phyloP scores from a whole-genome alignment of 2,888 invertebrate species.

The Drosophila seclusa region DNA sequence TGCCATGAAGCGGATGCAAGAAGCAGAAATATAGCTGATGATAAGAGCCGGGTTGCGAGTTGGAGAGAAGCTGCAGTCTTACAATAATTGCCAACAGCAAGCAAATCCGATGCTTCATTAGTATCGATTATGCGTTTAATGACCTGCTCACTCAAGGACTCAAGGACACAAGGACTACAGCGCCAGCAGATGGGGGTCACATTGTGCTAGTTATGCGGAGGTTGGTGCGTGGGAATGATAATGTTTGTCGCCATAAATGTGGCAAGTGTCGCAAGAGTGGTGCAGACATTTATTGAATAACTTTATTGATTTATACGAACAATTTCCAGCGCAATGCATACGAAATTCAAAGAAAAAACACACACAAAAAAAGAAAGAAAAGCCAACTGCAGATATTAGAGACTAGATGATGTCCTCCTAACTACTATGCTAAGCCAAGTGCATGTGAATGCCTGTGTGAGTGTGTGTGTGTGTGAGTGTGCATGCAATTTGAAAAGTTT shows the following conservation, averaged over 20 bases:
- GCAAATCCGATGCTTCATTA: constrained; percentile 75
- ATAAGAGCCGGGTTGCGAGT: not conserved
- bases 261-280: constrained; percentile 57
- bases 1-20: constrained; percentile 59
- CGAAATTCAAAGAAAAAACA: constrained; percentile 15
- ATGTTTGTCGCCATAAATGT: constrained; percentile 78
- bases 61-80: constrained; percentile 49
- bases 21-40: constrained; percentile 22
- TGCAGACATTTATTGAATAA: constrained; percentile 70
- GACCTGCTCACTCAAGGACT: constrained; percentile 46
- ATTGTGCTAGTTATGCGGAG: not conserved
- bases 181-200: not conserved
- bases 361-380: not conserved
- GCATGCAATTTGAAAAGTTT: constrained; percentile 72
- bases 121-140: constrained; percentile 77
- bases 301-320: constrained; percentile 70
- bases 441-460: constrained; percentile 12
- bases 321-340: constrained; percentile 49
- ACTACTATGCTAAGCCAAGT: constrained; percentile 11
- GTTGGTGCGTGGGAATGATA: constrained; percentile 4
- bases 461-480: constrained; percentile 32
- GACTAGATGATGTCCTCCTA: constrained; percentile 26
- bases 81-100: constrained; percentile 73
- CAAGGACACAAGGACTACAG: not conserved
- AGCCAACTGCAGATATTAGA: constrained; percentile 14